Conservation (phyloP, 2,113 vertebrate genomes). For the Damaliscus lunatus region DNA sequence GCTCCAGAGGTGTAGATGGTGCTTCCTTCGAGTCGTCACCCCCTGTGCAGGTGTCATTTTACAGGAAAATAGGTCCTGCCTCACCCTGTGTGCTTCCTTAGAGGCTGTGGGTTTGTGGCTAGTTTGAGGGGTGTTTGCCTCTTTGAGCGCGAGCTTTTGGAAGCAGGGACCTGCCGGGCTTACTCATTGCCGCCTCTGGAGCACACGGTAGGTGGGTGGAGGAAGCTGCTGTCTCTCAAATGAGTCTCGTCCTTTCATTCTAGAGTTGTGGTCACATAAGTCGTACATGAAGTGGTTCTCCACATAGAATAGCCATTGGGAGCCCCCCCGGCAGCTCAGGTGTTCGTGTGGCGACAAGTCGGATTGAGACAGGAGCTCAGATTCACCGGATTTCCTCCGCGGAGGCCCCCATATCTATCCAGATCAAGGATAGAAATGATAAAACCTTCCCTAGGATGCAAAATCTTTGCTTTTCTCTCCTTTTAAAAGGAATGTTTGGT, state of each 20-base stretch:
- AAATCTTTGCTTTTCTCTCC: background rate
- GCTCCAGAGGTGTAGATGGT: background rate
- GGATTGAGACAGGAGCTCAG: background rate
- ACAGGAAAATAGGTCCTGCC: background rate
- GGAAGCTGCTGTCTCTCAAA: background rate
- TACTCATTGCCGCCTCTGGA: fast-evolving
- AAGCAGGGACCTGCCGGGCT: background rate
- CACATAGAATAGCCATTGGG: background rate
- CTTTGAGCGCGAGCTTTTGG: background rate
- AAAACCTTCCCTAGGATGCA: background rate
- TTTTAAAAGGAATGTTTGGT: background rate
- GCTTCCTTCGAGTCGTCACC: background rate
- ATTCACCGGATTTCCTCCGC: background rate
- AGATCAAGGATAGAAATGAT: background rate
- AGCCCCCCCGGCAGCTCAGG: no score
- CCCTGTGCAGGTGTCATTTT: background rate
- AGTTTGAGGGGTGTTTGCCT: background rate
- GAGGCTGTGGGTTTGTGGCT: background rate
- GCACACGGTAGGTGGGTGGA: background rate
- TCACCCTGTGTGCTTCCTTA: background rate
- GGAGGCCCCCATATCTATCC: background rate
- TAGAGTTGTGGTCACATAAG: background rate
- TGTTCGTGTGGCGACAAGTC: background rate
- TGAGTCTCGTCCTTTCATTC: background rate
- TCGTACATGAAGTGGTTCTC: background rate